These are phyloP conservation scores for Neoascia interrupta DNA, from an alignment of 2,888 invertebrate genomes.

Conservation along the genomic window DNA sequence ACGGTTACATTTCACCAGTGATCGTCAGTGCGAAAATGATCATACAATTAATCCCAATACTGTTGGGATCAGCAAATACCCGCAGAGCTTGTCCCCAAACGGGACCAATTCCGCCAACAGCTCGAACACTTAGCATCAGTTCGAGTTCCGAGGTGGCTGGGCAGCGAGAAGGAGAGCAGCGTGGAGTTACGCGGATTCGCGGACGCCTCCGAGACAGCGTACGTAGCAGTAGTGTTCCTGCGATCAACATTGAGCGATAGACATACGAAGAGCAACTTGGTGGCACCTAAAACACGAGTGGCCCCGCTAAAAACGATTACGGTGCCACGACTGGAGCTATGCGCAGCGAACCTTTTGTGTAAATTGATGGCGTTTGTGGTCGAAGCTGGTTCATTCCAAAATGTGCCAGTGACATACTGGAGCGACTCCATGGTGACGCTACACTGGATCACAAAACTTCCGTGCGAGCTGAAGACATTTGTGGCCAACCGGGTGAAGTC, in stretches of 20 bases:
- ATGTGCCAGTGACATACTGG: background rate
- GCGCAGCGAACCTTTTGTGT: background rate
- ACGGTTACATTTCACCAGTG: too few species aligned
- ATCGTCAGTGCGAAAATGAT: too few species aligned
- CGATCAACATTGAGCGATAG: background rate
- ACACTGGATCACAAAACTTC: constrained; percentile 32
- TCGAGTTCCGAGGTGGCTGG: constrained; percentile 5
- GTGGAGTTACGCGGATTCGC: constrained; percentile 11
- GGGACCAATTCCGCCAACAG: background rate
- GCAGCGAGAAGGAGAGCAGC: background rate
- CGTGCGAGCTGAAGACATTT: constrained; percentile 22
- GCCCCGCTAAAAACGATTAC: constrained; percentile 8
- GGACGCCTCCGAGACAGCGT: too few species aligned
- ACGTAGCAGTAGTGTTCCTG: background rate
- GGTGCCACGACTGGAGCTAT: background rate
- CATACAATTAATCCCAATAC: too few species aligned
- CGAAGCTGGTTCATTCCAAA: background rate
- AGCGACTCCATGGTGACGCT: constrained; percentile 33
- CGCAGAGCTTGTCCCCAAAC: background rate
- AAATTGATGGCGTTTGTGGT: background rate
- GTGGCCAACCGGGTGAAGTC: constrained; percentile 21
- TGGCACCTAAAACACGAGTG: constrained; percentile 1
- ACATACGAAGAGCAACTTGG: background rate
- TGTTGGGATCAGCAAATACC: background rate
- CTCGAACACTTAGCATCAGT: background rate